Percentiles rank a stretch among this genome's conserved stretches.
Conservation (phyloP, 2,797 vertebrate genomes). For the Danio tinwini region DNA sequence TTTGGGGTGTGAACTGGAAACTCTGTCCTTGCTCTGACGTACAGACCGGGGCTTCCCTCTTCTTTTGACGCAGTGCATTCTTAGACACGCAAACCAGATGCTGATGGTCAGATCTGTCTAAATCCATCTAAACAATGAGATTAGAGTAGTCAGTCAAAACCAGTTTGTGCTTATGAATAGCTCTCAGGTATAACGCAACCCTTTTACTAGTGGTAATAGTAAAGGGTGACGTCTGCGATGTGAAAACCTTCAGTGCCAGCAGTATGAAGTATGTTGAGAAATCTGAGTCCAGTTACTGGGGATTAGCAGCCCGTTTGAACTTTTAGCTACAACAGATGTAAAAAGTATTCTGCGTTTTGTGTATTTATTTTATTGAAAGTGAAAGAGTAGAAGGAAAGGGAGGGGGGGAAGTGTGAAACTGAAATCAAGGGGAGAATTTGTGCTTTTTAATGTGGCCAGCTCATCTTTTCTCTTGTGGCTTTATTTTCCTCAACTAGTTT, state of each 20-base stretch:
- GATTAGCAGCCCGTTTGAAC: constrained; percentile 44
- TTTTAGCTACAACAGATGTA: constrained; percentile 62
- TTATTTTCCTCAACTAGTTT: constrained; percentile 30
- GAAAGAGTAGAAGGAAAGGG: constrained; percentile 9
- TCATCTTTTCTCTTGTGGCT: constrained; percentile 33
- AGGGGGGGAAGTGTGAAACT: constrained; percentile 1
- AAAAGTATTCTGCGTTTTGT: constrained; percentile 52
- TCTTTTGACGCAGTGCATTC: constrained; percentile 36
- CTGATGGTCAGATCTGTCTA: neutral
- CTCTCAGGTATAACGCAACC: neutral
- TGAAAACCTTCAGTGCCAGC: constrained; percentile 21
- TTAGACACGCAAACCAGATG: neutral
- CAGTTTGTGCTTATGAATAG: neutral
- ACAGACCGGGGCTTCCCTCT: constrained; percentile 43
- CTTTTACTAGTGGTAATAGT: neutral
- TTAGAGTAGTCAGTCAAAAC: neutral
- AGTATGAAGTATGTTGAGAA: constrained; percentile 17
- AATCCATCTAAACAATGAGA: neutral
- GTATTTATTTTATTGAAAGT: constrained; percentile 24
- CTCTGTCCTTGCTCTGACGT: constrained; percentile 40
- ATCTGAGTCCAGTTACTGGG: constrained; percentile 34
- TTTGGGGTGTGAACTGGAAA: constrained; percentile 43
- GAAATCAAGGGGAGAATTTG: constrained; percentile 17
- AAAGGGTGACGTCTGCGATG: constrained; percentile 12
- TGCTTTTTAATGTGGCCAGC: constrained; percentile 21